Evolutionary conservation across 2,888 invertebrate genomes (phyloP).

Genomic region (Gastracanthus pulcherrimus): DNA sequence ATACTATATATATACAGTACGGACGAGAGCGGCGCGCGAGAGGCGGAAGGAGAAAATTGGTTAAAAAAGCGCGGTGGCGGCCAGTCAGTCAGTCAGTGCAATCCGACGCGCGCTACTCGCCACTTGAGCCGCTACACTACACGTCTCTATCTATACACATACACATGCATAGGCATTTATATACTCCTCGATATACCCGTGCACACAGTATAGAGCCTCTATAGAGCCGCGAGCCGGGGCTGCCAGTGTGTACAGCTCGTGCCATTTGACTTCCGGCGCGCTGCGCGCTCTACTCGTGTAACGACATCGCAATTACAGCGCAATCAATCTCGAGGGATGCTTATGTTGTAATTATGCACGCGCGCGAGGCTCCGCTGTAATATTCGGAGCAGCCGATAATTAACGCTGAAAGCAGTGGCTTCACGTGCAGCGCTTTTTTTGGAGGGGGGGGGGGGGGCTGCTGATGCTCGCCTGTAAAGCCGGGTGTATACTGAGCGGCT

Average conservation of each 20-base stretch:
- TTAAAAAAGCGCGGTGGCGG: constrained; percentile 28
- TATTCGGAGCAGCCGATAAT: constrained; percentile 17
- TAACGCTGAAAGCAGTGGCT: constrained; percentile 5
- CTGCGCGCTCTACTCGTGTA: constrained; percentile 61
- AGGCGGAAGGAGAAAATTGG: constrained; percentile 37
- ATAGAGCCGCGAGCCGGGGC: no score
- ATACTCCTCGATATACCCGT: no score
- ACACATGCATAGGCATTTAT: background rate
- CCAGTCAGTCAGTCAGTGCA: no score
- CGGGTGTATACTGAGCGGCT: background rate
- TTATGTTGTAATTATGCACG: background rate
- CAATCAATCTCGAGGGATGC: constrained; percentile 61
- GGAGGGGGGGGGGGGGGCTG: background rate
- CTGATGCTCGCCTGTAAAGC: background rate
- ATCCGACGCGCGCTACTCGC: background rate
- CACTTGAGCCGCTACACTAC: background rate
- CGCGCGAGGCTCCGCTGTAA: background rate
- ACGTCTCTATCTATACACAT: background rate
- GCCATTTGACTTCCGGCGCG: background rate
- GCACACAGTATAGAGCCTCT: no score
- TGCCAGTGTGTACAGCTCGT: background rate
- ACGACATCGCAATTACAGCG: constrained; percentile 66
- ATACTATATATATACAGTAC: no score
- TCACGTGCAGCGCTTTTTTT: background rate
- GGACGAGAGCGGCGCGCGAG: background rate